Percentiles rank a stretch among this genome's conserved stretches.
phyloP scores from a whole-genome alignment of 2,888 invertebrate genomes.

The Dichetophora obliterata region DNA sequence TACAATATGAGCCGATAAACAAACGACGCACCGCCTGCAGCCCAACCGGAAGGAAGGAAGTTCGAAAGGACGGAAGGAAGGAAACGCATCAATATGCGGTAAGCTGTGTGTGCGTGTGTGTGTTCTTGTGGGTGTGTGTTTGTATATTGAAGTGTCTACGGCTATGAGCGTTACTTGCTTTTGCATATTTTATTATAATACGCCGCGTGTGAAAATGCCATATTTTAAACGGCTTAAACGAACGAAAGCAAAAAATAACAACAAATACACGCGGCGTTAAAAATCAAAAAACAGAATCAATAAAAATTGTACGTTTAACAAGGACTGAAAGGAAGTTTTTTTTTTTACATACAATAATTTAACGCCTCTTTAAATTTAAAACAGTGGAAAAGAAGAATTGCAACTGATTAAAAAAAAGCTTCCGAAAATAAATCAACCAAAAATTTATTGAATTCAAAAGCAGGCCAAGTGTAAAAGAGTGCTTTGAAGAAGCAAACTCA shows the following conservation, averaged over 20 bases:
- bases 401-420: no score
- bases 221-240: not conserved
- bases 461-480: not conserved
- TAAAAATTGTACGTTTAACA: no score
- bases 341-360: no score
- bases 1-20: not conserved
- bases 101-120: not conserved
- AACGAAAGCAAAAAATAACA: not conserved
- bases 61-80: constrained; percentile 21
- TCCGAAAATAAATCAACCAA: not conserved
- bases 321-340: no score
- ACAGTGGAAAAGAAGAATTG: no score
- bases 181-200: constrained; percentile 30
- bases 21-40: not conserved
- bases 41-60: not conserved
- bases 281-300: no score
- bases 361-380: no score
- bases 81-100: constrained; percentile 31
- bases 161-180: not conserved
- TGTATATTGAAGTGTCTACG: not conserved
- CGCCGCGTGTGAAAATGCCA: constrained; percentile 19
- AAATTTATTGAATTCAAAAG: not conserved
- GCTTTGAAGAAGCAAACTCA: not conserved
- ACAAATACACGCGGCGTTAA: no score
- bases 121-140: not conserved